Conservation (phyloP, 2,113 vertebrate species). For the Genyomyrus donnyi region DNA sequence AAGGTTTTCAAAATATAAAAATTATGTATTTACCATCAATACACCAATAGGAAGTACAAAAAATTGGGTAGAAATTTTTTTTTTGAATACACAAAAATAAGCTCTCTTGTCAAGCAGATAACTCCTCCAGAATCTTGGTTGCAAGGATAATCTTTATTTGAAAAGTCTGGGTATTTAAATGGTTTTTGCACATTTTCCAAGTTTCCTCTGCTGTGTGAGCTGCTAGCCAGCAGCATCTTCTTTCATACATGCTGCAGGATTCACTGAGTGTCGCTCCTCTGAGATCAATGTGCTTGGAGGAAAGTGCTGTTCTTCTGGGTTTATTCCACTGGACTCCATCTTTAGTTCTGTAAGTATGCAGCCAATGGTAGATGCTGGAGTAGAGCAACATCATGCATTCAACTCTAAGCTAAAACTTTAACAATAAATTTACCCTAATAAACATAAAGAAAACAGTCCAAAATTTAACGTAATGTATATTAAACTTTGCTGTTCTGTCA, state of each 20-base stretch:
- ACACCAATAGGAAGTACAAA: not conserved
- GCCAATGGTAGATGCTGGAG: not conserved
- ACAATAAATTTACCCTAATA: not conserved
- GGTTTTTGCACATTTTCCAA: not conserved
- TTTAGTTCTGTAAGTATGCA: not conserved
- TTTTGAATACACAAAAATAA: not conserved
- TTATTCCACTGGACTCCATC: not conserved
- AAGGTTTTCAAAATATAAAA: not conserved
- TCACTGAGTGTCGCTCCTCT: not conserved
- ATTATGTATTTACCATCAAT: not conserved
- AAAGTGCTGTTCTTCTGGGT: not conserved
- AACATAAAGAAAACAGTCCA: not conserved
- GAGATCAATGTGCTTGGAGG: not conserved
- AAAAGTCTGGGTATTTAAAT: not conserved
- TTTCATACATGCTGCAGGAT: not conserved
- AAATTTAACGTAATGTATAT: not conserved
- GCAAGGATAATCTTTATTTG: not conserved
- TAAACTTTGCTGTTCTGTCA: not conserved
- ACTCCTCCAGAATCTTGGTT: not conserved
- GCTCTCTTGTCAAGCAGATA: not conserved
- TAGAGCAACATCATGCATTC: not conserved
- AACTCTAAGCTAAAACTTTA: not conserved
- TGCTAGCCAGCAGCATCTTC: not conserved
- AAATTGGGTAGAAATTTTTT: not conserved
- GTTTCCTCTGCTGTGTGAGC: not conserved